A percentile compares a stretch with the other conserved stretches of the same genome.
These are phyloP conservation scores for Chiridota heheva DNA, from an alignment of 35 echinoderm and acorn worm species.

Conservation along the genomic window DNA sequence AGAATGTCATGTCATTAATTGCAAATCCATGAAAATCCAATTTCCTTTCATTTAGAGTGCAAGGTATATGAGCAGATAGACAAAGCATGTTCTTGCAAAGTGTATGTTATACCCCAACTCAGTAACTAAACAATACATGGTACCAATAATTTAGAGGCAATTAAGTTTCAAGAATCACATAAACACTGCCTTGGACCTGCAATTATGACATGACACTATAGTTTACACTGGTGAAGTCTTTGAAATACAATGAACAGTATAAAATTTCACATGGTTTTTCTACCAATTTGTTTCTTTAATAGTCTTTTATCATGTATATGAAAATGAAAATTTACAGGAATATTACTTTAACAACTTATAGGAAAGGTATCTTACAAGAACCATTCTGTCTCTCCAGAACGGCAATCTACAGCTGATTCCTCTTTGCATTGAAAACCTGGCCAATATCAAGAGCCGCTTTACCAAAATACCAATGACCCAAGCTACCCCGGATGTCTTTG, in stretches of 20 bases:
- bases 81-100: too few relatives aligned
- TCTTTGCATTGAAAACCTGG: constrained; percentile 20
- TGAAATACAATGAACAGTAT: neutral
- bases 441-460: neutral
- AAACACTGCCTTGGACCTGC: too few relatives aligned
- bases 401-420: constrained; percentile 26
- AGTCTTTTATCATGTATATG: neutral
- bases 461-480: neutral
- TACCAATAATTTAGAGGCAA: too few relatives aligned
- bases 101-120: too few relatives aligned
- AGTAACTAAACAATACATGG: too few relatives aligned
- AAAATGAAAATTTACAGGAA: neutral
- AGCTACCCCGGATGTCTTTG: neutral
- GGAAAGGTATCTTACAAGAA: neutral
- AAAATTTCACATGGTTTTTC: neutral
- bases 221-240: too few relatives aligned
- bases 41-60: too few relatives aligned
- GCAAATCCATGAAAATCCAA: too few relatives aligned
- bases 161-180: too few relatives aligned
- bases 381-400: neutral
- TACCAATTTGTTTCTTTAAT: neutral
- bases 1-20: too few relatives aligned
- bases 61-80: too few relatives aligned
- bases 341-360: neutral
- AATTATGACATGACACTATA: too few relatives aligned